phyloP scores from a whole-genome alignment of 2,888 invertebrate species.

The Hipparchia sbordonii region DNA sequence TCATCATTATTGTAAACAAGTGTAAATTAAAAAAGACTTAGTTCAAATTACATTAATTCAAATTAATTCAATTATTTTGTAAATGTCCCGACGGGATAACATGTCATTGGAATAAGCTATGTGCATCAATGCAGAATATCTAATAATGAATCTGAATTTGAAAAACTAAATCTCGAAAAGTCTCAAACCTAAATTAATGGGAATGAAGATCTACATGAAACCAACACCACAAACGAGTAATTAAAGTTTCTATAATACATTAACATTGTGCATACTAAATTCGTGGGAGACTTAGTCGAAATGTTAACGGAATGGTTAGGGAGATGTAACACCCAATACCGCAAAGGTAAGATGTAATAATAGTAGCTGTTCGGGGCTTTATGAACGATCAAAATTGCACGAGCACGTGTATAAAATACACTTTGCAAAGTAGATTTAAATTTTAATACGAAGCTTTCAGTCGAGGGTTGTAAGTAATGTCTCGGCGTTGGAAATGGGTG shows the following conservation, averaged over 20 bases:
- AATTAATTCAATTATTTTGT: too few species aligned
- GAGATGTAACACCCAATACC: constrained; percentile 78
- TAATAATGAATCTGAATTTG: too few species aligned
- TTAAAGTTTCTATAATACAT: constrained; percentile 79
- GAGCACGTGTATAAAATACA: constrained; percentile 82
- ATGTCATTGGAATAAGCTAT: too few species aligned
- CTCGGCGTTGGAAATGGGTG: constrained; percentile 73
- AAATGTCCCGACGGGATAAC: too few species aligned
- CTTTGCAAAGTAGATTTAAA: constrained; percentile 83
- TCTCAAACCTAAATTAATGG: constrained; percentile 43
- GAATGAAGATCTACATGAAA: constrained; percentile 60
- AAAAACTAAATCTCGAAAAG: neutral
- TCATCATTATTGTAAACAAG: too few species aligned
- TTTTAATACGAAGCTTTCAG: constrained; percentile 82
- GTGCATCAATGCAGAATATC: too few species aligned
- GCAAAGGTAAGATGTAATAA: constrained; percentile 78
- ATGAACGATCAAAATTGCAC: constrained; percentile 82
- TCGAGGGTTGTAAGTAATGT: constrained; percentile 78
- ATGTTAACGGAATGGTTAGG: constrained; percentile 66
- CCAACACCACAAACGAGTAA: constrained; percentile 76
- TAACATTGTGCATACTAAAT: constrained; percentile 77
- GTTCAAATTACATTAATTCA: too few species aligned
- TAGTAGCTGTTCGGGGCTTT: constrained; percentile 78
- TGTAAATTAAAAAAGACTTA: too few species aligned
- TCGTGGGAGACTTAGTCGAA: constrained; percentile 70